A percentile compares a stretch with the other conserved stretches of the same genome.
phyloP scores from a whole-genome alignment of 2,888 invertebrate species.

The Drosophila formosana region DNA sequence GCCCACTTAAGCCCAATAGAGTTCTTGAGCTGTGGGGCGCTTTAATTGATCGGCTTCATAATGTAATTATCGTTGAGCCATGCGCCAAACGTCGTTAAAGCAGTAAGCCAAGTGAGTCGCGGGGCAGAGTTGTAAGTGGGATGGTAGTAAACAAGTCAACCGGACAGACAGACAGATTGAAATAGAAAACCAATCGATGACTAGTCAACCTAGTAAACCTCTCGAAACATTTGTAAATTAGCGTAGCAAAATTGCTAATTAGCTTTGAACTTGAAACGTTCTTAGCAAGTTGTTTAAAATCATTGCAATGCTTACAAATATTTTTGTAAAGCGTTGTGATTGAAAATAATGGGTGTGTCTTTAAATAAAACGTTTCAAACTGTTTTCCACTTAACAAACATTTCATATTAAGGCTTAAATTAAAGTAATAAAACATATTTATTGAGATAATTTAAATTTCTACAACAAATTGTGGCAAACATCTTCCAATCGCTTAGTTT shows the following conservation, averaged over 20 bases:
- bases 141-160: slow-evolving; percentile 15
- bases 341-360: neutral
- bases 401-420: too few species aligned
- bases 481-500: neutral
- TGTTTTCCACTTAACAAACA: too few species aligned
- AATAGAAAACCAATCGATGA: slow-evolving; percentile 12
- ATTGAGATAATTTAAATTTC: too few species aligned
- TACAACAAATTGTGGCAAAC: too few species aligned
- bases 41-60: slow-evolving; percentile 61
- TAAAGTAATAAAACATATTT: too few species aligned
- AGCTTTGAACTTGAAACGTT: slow-evolving; percentile 40
- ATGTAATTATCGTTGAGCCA: slow-evolving; percentile 60
- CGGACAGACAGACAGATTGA: slow-evolving; percentile 10
- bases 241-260: slow-evolving; percentile 50
- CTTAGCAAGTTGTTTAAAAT: neutral
- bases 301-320: neutral
- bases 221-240: slow-evolving; percentile 43
- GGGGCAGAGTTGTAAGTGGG: neutral
- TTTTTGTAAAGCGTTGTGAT: neutral
- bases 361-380: too few species aligned
- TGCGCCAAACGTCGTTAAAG: slow-evolving; percentile 36
- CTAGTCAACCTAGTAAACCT: slow-evolving; percentile 9
- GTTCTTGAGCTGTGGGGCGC: slow-evolving; percentile 34
- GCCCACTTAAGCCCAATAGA: slow-evolving; percentile 43
- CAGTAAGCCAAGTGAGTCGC: slow-evolving; percentile 7